A percentile compares a stretch with the other conserved stretches of the same genome.
These are phyloP conservation scores for Indicator indicator DNA, from an alignment of 2,113 vertebrate genomes.

Conservation along the genomic window DNA sequence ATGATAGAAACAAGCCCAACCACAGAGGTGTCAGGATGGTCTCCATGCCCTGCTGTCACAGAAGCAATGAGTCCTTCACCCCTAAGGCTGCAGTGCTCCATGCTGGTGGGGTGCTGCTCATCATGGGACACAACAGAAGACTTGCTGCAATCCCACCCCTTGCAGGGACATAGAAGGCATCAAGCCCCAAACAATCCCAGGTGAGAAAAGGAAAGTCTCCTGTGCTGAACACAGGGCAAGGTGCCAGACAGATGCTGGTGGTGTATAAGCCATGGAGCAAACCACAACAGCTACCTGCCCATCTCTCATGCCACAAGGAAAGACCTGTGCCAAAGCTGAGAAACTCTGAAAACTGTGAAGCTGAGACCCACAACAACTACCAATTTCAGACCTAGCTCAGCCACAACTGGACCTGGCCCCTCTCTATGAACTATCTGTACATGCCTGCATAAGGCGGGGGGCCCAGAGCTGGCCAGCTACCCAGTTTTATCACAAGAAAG, in stretches of 20 bases:
- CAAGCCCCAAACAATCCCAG: too few species aligned
- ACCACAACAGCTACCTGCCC: neutral
- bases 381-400: neutral
- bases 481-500: neutral
- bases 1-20: neutral
- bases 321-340: neutral
- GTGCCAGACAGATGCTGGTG: neutral
- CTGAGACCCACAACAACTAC: neutral
- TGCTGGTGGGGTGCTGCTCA: fast-evolving
- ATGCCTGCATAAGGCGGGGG: fast-evolving
- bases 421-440: fast-evolving
- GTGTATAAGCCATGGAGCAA: fast-evolving
- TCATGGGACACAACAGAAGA: fast-evolving
- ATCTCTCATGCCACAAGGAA: fast-evolving
- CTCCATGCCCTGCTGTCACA: fast-evolving
- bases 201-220: neutral
- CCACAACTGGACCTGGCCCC: fast-evolving
- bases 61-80: fast-evolving
- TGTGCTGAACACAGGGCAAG: fast-evolving
- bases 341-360: neutral
- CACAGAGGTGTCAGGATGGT: too few species aligned
- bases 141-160: fast-evolving
- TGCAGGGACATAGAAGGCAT: fast-evolving
- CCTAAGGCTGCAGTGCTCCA: fast-evolving
- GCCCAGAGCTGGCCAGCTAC: fast-evolving